Evolutionary conservation across 2,888 invertebrate species (phyloP), one percentile per base, ranked within the genome.

Genomic region (Dryobota labecula): DNA sequence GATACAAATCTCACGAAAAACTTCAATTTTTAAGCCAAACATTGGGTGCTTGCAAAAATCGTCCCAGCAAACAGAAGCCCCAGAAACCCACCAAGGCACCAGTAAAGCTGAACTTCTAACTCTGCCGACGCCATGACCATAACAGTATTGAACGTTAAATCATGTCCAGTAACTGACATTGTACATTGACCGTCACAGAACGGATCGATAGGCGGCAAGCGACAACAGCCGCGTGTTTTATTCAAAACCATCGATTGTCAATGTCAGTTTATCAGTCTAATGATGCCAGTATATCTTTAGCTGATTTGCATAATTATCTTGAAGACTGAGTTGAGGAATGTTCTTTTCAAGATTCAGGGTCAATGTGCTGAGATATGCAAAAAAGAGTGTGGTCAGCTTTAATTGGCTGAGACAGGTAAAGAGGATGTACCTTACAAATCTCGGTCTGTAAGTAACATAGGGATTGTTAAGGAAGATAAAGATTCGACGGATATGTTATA

Each of bases 101-200:
- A 11, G 24, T 5, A 38, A 11, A 41, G 38, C 41, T 8, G 7
- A n/a, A 47, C 24, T 27, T 6, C n/a, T 20, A 47, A 11, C 5
- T 47, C 76, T 58, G 15, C 49, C 8, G 27, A n/a, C 27, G 13
- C 11, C 58, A 9, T 5, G 18, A 0, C 8, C 27, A 45, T 24
- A 51, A 41, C 11, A 33, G 33, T 2, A 51, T 41, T 51, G 33
- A 78, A 47, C 20, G 20, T 69, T 41, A 64, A 78, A 78, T 81
- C 75, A 54, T 80, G 78, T 69, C 75, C 70, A 71, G 51, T 45
- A 43, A 24, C 58, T 92, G 94, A 92, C 94, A 94, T 92, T 93
- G 93, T 87, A 88, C 90, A 86, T 93, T 92, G 93, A 92, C 92
- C 92, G 91, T 81, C 83, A 79, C 65, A 15, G 36, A 13, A 33